Conservation (phyloP, 2,113 vertebrate species). For the Perca schrenkii region DNA sequence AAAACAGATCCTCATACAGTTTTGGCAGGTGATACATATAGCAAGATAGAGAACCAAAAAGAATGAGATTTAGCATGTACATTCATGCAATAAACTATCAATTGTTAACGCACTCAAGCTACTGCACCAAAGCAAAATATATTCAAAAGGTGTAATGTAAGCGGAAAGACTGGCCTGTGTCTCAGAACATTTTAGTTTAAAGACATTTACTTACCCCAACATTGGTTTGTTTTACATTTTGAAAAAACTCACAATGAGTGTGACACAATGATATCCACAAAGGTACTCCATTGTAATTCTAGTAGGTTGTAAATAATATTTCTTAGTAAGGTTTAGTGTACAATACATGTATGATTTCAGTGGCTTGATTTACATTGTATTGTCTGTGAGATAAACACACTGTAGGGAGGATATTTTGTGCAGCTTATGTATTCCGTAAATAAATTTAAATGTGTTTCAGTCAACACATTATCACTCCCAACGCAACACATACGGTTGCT, state of each 20-base stretch:
- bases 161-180: constrained; percentile 39
- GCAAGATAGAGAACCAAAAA: constrained; percentile 35
- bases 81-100: constrained; percentile 57
- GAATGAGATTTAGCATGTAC: constrained; percentile 22
- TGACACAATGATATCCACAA: constrained; percentile 63
- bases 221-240: constrained; percentile 51
- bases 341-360: constrained; percentile 63
- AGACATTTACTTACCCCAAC: constrained; percentile 37
- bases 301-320: constrained; percentile 73
- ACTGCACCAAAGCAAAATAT: constrained; percentile 42
- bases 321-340: constrained; percentile 73
- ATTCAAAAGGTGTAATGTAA: constrained; percentile 32
- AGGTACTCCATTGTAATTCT: constrained; percentile 61
- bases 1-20: constrained; percentile 45
- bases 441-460: constrained; percentile 31
- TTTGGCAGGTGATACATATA: constrained; percentile 62
- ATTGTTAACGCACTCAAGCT: constrained; percentile 46
- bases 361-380: constrained; percentile 62
- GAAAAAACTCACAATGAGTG: constrained; percentile 67
- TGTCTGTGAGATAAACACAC: constrained; percentile 27
- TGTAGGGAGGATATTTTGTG: constrained; percentile 27
- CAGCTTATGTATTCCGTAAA: constrained; percentile 20
- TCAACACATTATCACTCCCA: background rate
- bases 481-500: no score
- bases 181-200: constrained; percentile 35